These are phyloP conservation scores for Hassar affinis DNA, from an alignment of 2,113 vertebrate species.

Conservation along the genomic window DNA sequence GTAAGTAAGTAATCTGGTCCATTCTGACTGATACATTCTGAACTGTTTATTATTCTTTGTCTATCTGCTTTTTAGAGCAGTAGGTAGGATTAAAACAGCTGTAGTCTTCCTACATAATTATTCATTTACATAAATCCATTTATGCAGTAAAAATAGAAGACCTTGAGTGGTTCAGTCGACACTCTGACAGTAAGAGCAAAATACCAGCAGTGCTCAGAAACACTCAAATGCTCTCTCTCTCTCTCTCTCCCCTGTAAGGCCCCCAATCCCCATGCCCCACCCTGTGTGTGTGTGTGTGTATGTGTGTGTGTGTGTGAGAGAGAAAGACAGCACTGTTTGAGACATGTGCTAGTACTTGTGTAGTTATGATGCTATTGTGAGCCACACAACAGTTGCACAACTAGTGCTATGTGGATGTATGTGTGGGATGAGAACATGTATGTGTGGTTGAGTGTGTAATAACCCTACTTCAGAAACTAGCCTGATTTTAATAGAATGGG, in stretches of 20 bases:
- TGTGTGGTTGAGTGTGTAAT: neutral
- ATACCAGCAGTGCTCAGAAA: constrained; percentile 23
- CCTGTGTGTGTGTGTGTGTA: too few species aligned
- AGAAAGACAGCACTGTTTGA: neutral
- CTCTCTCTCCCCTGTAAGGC: neutral
- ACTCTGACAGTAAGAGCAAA: constrained; percentile 26
- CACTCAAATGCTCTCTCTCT: constrained; percentile 7
- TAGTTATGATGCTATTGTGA: constrained; percentile 16
- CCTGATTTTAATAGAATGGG: neutral
- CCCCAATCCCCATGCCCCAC: too few species aligned
- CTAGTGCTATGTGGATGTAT: neutral
- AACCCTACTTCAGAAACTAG: neutral
- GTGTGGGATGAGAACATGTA: neutral
- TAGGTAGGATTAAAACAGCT: constrained; percentile 43
- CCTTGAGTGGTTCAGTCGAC: constrained; percentile 25
- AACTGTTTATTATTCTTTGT: constrained; percentile 35
- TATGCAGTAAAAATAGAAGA: constrained; percentile 54
- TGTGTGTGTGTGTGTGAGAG: neutral
- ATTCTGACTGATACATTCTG: constrained; percentile 32
- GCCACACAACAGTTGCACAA: neutral
- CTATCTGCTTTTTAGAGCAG: constrained; percentile 12
- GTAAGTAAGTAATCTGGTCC: neutral
- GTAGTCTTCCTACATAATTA: constrained; percentile 55
- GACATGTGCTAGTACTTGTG: neutral
- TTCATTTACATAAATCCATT: constrained; percentile 57